These are phyloP conservation scores for Neolamprologus sp. DNA, from an alignment of 2,113 vertebrate species.

Conservation along the genomic window DNA sequence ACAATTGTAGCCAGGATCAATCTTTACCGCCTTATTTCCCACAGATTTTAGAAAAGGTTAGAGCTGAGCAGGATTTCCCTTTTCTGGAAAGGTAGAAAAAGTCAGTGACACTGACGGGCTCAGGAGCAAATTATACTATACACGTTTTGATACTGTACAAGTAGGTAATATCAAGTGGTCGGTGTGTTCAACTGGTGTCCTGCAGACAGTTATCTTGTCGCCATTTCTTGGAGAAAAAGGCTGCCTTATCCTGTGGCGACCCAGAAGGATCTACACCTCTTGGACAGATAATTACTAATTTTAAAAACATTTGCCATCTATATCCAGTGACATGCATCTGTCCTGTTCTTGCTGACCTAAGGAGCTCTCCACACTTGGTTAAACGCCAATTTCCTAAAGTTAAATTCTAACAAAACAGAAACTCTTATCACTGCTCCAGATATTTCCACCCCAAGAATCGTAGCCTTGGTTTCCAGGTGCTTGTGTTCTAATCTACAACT, in stretches of 20 bases:
- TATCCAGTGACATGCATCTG: neutral
- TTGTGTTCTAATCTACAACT: neutral
- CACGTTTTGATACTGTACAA: neutral
- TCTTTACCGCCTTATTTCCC: neutral
- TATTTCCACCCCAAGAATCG: neutral
- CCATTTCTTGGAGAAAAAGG: neutral
- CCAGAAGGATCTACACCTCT: neutral
- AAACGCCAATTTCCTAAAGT: neutral
- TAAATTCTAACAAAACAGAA: neutral
- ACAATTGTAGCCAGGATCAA: neutral
- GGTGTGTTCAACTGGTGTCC: neutral
- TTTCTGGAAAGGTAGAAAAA: neutral
- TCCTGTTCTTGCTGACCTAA: neutral
- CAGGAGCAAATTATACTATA: neutral
- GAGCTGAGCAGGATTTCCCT: neutral
- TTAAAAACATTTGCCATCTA: neutral
- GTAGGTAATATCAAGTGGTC: neutral
- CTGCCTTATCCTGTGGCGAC: fast-evolving
- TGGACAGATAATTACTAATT: fast-evolving
- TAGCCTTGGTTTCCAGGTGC: neutral
- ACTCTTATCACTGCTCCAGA: neutral
- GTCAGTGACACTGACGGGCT: neutral
- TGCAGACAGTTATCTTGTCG: fast-evolving
- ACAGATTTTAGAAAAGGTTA: neutral
- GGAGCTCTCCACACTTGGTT: neutral